Evolutionary conservation across 1,140 invertebrate species (phyloP).

Genomic region (Aphaenogaster ashmeadi): DNA sequence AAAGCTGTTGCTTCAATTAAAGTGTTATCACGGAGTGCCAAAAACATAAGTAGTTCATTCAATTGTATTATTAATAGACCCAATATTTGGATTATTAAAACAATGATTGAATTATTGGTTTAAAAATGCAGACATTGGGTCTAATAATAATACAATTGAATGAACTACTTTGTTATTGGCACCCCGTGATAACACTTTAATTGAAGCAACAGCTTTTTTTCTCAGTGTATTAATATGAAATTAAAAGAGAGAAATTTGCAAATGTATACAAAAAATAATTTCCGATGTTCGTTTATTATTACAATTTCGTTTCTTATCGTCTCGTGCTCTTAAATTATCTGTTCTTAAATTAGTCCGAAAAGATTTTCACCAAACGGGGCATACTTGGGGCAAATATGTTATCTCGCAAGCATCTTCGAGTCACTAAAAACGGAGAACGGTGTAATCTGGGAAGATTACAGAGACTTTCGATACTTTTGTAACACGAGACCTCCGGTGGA

Average conservation of each 20-base stretch:
- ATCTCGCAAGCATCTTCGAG: background rate
- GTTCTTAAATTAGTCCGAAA: background rate
- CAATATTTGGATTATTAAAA: too few relatives aligned
- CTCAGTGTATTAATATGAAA: background rate
- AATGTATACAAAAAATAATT: background rate
- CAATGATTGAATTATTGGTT: too few relatives aligned
- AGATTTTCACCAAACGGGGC: background rate
- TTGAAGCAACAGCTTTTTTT: too few relatives aligned
- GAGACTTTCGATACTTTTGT: background rate
- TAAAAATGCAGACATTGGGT: too few relatives aligned
- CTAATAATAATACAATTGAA: too few relatives aligned
- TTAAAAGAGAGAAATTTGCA: background rate
- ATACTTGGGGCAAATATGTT: background rate
- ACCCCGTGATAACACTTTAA: too few relatives aligned
- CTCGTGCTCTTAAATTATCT: background rate
- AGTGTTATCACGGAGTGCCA: too few relatives aligned
- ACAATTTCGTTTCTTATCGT: background rate
- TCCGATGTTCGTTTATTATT: background rate
- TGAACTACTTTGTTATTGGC: too few relatives aligned
- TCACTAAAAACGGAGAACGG: background rate
- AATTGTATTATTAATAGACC: too few relatives aligned
- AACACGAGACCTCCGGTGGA: background rate
- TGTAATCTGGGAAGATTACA: slow-evolving; percentile 18
- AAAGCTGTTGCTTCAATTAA: too few relatives aligned
- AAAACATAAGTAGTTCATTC: too few relatives aligned